Evolutionary conservation across 2,797 vertebrate species (phyloP).

Genomic region (Microctenopoma steveboyesi): DNA sequence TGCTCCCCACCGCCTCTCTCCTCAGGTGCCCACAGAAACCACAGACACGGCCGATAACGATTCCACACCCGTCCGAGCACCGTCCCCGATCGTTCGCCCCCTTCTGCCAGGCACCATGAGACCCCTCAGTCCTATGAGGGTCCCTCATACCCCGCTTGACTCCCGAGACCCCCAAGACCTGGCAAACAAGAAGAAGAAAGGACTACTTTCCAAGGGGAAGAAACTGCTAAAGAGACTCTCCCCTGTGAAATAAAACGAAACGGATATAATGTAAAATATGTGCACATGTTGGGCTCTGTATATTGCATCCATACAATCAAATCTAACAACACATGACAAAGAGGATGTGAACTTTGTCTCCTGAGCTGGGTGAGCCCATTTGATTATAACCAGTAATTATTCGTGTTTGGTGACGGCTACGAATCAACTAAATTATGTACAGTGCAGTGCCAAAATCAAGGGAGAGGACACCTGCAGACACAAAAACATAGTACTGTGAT

Average conservation of each 20-base stretch:
- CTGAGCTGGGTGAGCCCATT: constrained; percentile 55
- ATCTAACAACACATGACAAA: constrained; percentile 46
- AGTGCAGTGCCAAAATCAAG: constrained; percentile 74
- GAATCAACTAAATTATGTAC: constrained; percentile 63
- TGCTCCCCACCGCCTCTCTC: constrained; percentile 80
- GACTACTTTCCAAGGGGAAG: constrained; percentile 98
- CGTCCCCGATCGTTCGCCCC: constrained; percentile 91
- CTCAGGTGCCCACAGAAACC: constrained; percentile 93
- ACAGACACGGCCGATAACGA: constrained; percentile 67
- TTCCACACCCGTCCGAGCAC: constrained; percentile 85
- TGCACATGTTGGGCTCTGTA: constrained; percentile 61
- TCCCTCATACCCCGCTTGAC: constrained; percentile 57
- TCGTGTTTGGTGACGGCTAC: constrained; percentile 55
- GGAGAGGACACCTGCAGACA: constrained; percentile 53
- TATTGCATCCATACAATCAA: constrained; percentile 71
- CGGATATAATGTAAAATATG: constrained; percentile 33
- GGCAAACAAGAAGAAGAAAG: constrained; percentile 97
- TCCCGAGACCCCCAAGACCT: constrained; percentile 84
- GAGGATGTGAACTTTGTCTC: constrained; percentile 53
- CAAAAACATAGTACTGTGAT: constrained; percentile 72
- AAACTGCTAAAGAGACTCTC: constrained; percentile 97
- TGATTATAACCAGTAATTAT: constrained; percentile 58
- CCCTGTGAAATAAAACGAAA: constrained; percentile 80
- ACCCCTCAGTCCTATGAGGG: constrained; percentile 79
- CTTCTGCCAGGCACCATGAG: constrained; percentile 92